Conservation (phyloP, 2,797 vertebrate genomes). For the Poecile montanus region DNA sequence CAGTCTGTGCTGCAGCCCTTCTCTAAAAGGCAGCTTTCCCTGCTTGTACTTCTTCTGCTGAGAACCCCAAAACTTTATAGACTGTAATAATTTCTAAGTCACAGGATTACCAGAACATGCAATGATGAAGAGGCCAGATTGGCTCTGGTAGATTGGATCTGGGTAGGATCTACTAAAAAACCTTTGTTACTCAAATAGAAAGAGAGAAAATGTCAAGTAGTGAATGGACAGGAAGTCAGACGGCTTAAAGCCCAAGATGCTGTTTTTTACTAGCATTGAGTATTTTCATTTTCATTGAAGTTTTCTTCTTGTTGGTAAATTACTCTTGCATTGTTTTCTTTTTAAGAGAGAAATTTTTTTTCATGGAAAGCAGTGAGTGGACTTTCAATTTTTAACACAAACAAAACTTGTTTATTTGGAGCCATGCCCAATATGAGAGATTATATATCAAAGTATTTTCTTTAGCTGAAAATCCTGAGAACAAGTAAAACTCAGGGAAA, state of each 20-base stretch:
- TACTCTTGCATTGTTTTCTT: neutral
- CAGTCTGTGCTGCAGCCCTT: neutral
- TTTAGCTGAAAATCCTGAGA: neutral
- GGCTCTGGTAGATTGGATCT: neutral
- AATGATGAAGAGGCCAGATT: neutral
- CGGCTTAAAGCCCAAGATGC: neutral
- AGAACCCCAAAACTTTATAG: neutral
- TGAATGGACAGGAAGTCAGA: neutral
- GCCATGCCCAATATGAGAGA: neutral
- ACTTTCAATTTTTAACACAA: neutral
- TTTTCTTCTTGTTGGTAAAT: neutral
- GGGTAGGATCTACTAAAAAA: neutral
- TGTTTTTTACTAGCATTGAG: neutral
- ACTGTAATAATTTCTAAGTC: neutral
- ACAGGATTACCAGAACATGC: neutral
- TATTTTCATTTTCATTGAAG: neutral
- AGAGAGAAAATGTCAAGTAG: neutral
- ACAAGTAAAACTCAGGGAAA: neutral
- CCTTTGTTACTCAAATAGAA: neutral
- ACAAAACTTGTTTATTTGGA: neutral
- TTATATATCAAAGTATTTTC: neutral
- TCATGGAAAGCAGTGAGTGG: neutral
- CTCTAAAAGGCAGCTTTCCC: neutral
- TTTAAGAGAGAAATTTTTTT: neutral
- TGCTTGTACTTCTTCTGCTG: neutral